A percentile compares a stretch with the other conserved stretches of the same genome.
phyloP scores from a whole-genome alignment of 2,113 vertebrate genomes.

The Heterocephalus glaber region DNA sequence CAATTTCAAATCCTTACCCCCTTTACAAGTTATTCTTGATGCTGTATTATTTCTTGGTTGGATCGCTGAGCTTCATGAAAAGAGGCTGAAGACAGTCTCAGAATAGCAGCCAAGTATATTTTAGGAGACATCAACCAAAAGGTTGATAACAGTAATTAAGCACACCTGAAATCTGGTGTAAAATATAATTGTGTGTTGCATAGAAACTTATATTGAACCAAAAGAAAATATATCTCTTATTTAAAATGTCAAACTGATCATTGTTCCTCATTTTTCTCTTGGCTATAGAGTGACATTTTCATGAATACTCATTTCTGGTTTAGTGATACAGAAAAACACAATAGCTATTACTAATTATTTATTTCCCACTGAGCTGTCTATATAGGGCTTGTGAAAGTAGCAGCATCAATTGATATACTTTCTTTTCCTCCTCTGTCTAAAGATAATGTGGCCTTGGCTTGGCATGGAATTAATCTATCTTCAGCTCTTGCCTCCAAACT shows the following conservation, averaged over 20 bases:
- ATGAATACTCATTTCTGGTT: constrained; percentile 50
- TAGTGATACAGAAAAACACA: constrained; percentile 54
- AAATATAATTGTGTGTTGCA: constrained; percentile 37
- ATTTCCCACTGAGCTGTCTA: constrained; percentile 53
- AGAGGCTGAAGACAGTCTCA: not conserved
- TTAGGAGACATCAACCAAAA: constrained; percentile 59
- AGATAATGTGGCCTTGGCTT: not conserved
- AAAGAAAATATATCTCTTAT: not conserved
- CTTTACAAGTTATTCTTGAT: constrained; percentile 25
- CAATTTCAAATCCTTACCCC: not conserved
- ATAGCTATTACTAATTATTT: constrained; percentile 64
- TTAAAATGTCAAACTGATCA: constrained; percentile 71
- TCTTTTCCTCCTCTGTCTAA: constrained; percentile 15
- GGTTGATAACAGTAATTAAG: constrained; percentile 39
- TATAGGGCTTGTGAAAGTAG: not conserved
- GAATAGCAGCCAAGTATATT: constrained; percentile 59
- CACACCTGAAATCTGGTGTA: constrained; percentile 63
- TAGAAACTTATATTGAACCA: constrained; percentile 45
- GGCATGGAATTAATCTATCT: not conserved
- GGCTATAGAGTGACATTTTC: constrained; percentile 54
- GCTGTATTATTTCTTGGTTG: constrained; percentile 29
- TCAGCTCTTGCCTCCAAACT: not conserved
- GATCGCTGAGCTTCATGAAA: not conserved
- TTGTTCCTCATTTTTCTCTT: constrained; percentile 64
- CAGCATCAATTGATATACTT: not conserved